Conservation (phyloP, 2,888 invertebrate species). For the Hydrotaea diabolus region DNA sequence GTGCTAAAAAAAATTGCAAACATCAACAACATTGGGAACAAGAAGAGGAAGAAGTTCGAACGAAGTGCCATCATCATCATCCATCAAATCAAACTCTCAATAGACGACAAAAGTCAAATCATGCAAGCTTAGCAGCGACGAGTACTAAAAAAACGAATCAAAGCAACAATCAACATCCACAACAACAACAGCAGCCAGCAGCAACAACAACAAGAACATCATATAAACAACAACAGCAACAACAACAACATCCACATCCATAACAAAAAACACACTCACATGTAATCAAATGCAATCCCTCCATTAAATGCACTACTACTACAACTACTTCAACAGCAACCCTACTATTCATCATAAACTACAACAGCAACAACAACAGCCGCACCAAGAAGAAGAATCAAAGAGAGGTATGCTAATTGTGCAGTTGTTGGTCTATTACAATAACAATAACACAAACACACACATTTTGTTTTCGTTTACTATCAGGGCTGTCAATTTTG, state of each 20-base stretch:
- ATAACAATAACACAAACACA: too few species aligned
- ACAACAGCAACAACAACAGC: background rate
- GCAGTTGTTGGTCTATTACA: constrained; percentile 26
- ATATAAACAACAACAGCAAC: background rate
- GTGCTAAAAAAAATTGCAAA: constrained; percentile 27
- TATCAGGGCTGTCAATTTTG: too few species aligned
- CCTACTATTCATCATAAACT: constrained; percentile 20
- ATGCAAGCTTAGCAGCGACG: constrained; percentile 75
- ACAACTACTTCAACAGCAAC: constrained; percentile 29
- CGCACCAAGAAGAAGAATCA: background rate
- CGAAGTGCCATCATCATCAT: constrained; percentile 38
- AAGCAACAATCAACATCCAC: constrained; percentile 45
- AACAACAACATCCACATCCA: background rate
- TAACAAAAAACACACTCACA: constrained; percentile 34
- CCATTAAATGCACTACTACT: constrained; percentile 72
- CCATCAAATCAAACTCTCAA: constrained; percentile 26
- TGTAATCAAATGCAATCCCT: constrained; percentile 72
- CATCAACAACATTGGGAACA: constrained; percentile 8
- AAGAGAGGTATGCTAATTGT: constrained; percentile 29
- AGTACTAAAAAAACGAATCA: constrained; percentile 71
- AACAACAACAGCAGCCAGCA: constrained; percentile 44
- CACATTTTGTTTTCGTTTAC: too few species aligned
- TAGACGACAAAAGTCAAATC: constrained; percentile 60
- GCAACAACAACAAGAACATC: too few species aligned
- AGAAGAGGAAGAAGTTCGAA: constrained; percentile 47